Percentiles rank a stretch among this genome's conserved stretches.
phyloP scores from a whole-genome alignment of 2,888 invertebrate genomes.

The Dione vanillae region DNA sequence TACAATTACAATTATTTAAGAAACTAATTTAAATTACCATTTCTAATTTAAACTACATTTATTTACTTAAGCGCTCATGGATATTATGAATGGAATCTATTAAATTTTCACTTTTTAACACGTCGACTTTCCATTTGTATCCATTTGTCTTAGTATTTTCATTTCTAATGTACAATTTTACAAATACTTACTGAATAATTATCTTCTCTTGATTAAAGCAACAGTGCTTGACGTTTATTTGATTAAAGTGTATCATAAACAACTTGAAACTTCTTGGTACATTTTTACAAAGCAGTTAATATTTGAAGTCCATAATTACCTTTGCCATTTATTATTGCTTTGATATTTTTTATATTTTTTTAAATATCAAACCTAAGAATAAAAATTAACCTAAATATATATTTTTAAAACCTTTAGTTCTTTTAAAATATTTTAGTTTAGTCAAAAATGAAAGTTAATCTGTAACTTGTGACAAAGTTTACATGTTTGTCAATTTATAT shows the following conservation, averaged over 20 bases:
- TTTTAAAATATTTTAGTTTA: neutral
- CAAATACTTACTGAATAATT: slow-evolving; percentile 18
- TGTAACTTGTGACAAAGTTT: slow-evolving; percentile 13
- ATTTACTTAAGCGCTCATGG: neutral
- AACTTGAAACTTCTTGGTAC: slow-evolving; percentile 16
- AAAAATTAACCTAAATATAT: neutral
- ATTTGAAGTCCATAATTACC: neutral
- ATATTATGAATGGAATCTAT: neutral
- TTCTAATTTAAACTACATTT: neutral
- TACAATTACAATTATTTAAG: neutral
- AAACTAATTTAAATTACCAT: slow-evolving; percentile 19
- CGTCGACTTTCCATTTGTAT: slow-evolving; percentile 35
- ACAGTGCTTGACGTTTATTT: slow-evolving; percentile 19
- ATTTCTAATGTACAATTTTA: slow-evolving; percentile 14
- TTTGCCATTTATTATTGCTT: neutral
- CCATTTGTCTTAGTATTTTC: slow-evolving; percentile 26
- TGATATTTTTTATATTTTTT: neutral
- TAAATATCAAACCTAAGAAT: neutral
- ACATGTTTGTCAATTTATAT: neutral
- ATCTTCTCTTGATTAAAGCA: slow-evolving; percentile 20
- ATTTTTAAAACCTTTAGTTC: slow-evolving; percentile 2
- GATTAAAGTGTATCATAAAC: slow-evolving; percentile 16
- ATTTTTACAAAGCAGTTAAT: slow-evolving; percentile 1
- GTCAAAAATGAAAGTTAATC: neutral
- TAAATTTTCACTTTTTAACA: slow-evolving; percentile 28